phyloP scores from a whole-genome alignment of 1,140 invertebrate genomes.

The Pogonognathellus flavescens region DNA sequence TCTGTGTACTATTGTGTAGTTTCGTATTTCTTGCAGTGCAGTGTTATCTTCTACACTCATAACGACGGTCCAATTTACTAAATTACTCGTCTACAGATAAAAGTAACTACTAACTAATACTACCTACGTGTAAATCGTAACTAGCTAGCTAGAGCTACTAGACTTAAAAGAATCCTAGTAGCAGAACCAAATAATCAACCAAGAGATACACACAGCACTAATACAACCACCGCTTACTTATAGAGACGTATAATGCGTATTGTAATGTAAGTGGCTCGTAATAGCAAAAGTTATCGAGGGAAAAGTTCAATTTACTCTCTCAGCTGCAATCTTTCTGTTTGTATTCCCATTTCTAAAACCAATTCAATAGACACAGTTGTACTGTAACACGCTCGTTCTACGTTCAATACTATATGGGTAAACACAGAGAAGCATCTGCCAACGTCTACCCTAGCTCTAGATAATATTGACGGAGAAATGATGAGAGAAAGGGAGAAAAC shows the following conservation, averaged over 20 bases:
- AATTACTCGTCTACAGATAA: too few relatives aligned
- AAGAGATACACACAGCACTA: too few relatives aligned
- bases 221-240: too few relatives aligned
- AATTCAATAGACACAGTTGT: not conserved
- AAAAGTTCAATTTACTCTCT: constrained; percentile 19
- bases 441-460: not conserved
- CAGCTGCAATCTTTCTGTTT: not conserved
- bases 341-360: constrained; percentile 12
- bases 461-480: not conserved
- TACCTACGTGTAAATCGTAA: too few relatives aligned
- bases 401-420: not conserved
- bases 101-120: too few relatives aligned
- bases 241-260: not conserved
- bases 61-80: too few relatives aligned
- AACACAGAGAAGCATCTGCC: too few relatives aligned
- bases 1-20: too few relatives aligned
- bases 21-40: too few relatives aligned
- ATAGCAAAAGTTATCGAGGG: constrained; percentile 26
- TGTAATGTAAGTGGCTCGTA: not conserved
- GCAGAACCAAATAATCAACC: not conserved
- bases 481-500: constrained; percentile 34
- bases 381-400: not conserved
- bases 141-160: too few relatives aligned
- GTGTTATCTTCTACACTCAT: too few relatives aligned
- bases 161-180: too few relatives aligned